These are phyloP conservation scores for Iguana delicatissima DNA, from an alignment of 2,797 vertebrate genomes.

Conservation along the genomic window DNA sequence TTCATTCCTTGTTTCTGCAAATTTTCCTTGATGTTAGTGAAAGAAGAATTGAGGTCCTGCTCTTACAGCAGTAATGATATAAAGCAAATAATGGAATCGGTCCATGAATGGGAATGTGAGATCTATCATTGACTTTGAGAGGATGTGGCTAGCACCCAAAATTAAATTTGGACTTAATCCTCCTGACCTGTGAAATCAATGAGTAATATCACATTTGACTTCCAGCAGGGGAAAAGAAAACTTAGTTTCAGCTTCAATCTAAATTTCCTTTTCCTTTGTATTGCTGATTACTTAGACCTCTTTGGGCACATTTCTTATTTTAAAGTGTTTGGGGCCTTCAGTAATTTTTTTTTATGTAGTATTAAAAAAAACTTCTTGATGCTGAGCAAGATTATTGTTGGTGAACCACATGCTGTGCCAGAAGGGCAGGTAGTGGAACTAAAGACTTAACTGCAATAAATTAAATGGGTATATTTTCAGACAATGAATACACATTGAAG, in stretches of 20 bases:
- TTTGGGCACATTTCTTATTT: neutral
- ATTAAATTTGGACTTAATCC: neutral
- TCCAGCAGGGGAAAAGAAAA: neutral
- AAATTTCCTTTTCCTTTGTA: slow-evolving; percentile 15
- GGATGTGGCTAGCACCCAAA: neutral
- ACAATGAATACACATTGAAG: neutral
- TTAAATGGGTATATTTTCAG: neutral
- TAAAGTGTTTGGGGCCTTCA: neutral
- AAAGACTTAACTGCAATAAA: slow-evolving; percentile 26
- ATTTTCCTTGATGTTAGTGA: neutral
- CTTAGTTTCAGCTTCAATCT: neutral
- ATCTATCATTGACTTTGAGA: neutral
- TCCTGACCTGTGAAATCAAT: accelerated
- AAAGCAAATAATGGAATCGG: neutral
- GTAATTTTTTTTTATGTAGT: neutral
- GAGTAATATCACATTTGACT: slow-evolving; percentile 4
- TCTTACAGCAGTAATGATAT: neutral
- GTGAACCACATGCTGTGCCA: slow-evolving; percentile 34
- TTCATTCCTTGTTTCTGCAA: neutral
- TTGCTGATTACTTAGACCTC: neutral
- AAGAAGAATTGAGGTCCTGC: accelerated
- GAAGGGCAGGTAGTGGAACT: slow-evolving; percentile 34
- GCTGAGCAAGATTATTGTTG: neutral
- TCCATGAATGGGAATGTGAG: neutral
- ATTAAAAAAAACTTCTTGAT: neutral